Evolutionary conservation across 2,797 vertebrate genomes (phyloP).

Genomic region (Alosa sapidissima): DNA sequence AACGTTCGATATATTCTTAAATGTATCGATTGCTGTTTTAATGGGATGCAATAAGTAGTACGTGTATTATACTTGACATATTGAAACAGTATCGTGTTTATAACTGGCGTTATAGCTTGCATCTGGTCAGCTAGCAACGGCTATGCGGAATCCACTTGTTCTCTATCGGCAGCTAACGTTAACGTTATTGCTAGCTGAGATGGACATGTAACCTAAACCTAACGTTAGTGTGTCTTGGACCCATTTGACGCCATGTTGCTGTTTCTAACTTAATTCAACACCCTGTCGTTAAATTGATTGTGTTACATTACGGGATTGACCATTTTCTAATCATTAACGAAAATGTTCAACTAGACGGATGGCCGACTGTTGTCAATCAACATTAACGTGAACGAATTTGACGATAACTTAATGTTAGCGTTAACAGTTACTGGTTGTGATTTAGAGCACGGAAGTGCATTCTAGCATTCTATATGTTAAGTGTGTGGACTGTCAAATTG

Average conservation of each 20-base stretch:
- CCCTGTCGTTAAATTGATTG: neutral
- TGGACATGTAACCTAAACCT: neutral
- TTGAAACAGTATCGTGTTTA: neutral
- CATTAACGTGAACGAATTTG: neutral
- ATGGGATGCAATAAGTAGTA: too few species aligned
- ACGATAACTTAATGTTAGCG: too few species aligned
- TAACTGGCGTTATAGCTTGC: neutral
- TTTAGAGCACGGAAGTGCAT: neutral
- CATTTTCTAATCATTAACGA: neutral
- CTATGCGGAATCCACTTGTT: conserved; percentile 20
- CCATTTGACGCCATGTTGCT: neutral
- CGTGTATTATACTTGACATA: neutral
- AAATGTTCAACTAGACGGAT: neutral
- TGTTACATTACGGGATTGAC: neutral
- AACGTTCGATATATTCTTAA: neutral
- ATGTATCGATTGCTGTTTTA: neutral
- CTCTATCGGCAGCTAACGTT: neutral
- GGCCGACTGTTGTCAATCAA: neutral
- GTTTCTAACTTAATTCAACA: neutral
- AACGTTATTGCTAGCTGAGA: neutral
- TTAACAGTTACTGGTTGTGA: neutral
- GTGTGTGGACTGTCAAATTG: neutral
- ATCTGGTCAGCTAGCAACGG: conserved; percentile 2
- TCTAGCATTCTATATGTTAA: neutral
- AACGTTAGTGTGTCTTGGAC: neutral